phyloP scores from a whole-genome alignment of 2,888 invertebrate species.

The Cryptus armator region DNA sequence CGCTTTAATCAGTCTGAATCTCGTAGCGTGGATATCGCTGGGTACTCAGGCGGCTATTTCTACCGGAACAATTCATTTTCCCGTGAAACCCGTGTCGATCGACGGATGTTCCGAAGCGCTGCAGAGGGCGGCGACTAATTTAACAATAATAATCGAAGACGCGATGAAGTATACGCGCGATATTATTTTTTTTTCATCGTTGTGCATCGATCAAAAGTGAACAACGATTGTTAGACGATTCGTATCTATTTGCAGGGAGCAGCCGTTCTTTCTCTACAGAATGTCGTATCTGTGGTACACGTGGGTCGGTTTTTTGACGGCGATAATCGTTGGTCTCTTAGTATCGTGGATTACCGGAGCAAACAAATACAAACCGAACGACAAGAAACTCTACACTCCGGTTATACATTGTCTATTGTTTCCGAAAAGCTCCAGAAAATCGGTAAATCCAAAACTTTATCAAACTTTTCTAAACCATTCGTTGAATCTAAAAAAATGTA shows the following conservation, averaged over 20 bases:
- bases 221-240: slow-evolving; percentile 23
- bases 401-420: slow-evolving; percentile 87
- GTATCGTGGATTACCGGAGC: slow-evolving; percentile 90
- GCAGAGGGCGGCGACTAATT: slow-evolving; percentile 74
- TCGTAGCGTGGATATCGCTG: slow-evolving; percentile 90
- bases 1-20: slow-evolving; percentile 87
- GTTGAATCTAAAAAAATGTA: background rate
- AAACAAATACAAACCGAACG: slow-evolving; percentile 87
- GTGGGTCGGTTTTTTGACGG: slow-evolving; percentile 89
- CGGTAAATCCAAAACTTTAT: slow-evolving; percentile 36
- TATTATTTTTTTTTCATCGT: no score
- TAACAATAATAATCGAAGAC: slow-evolving; percentile 74
- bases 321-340: slow-evolving; percentile 88
- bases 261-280: slow-evolving; percentile 89
- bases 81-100: slow-evolving; percentile 88
- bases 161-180: slow-evolving; percentile 72
- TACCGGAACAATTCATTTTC: slow-evolving; percentile 87
- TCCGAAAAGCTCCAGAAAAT: slow-evolving; percentile 62
- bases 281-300: slow-evolving; percentile 93
- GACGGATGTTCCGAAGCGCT: slow-evolving; percentile 86
- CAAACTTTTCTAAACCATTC: background rate
- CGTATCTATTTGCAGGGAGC: slow-evolving; percentile 84
- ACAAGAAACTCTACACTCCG: slow-evolving; percentile 89
- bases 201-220: background rate
- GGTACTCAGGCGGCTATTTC: slow-evolving; percentile 90